A percentile compares a stretch with the other conserved stretches of the same genome.
These are phyloP conservation scores for Drymonia ruficornis DNA, from an alignment of 2,888 invertebrate genomes.

Conservation along the genomic window DNA sequence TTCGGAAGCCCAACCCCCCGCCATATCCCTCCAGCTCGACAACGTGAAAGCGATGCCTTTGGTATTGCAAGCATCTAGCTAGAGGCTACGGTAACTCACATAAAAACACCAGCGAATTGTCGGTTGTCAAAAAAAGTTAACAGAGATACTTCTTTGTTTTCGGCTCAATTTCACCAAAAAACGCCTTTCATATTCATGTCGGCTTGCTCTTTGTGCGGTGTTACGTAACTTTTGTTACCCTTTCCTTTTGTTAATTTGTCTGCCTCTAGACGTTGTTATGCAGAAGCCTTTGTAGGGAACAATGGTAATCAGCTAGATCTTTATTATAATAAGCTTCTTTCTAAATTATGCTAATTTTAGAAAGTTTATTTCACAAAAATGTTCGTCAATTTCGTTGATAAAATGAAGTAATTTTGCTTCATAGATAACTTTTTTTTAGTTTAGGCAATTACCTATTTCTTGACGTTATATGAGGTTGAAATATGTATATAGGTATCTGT, in stretches of 20 bases:
- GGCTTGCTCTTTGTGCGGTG: constrained; percentile 71
- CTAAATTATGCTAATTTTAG: constrained; percentile 21
- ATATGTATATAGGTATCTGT: no score
- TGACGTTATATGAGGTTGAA: no score
- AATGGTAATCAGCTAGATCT: constrained; percentile 33
- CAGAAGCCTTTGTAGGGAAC: constrained; percentile 33
- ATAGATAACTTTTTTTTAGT: no score
- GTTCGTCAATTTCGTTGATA: neutral
- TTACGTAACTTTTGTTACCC: constrained; percentile 70
- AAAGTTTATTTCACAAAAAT: constrained; percentile 23
- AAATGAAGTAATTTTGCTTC: neutral
- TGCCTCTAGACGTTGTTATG: constrained; percentile 33
- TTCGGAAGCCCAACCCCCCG: no score
- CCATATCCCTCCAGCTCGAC: no score
- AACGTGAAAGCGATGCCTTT: no score
- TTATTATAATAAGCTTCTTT: constrained; percentile 28
- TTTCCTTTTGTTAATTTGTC: constrained; percentile 69
- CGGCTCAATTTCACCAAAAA: constrained; percentile 73
- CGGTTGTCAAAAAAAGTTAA: constrained; percentile 42
- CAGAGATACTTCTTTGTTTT: constrained; percentile 47
- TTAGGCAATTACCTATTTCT: no score
- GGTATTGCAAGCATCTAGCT: no score
- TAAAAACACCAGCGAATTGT: constrained; percentile 24
- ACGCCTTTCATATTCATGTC: constrained; percentile 79
- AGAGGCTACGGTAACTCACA: no score